phyloP scores from a whole-genome alignment of 2,797 vertebrate species.

The Microtus californicus region DNA sequence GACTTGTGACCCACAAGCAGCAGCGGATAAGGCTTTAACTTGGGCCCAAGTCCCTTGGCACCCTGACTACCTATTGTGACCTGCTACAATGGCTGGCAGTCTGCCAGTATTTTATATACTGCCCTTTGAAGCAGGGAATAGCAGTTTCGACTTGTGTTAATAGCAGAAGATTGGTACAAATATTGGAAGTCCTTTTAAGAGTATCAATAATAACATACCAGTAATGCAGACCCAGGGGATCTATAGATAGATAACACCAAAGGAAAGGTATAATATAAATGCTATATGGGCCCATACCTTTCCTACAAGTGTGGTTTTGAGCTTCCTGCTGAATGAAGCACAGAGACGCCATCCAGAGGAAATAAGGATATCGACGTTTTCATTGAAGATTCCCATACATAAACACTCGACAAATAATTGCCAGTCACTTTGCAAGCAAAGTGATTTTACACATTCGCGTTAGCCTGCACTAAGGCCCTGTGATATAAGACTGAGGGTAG shows the following conservation, averaged over 20 bases:
- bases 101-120: constrained; percentile 7
- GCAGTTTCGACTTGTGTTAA: constrained; percentile 29
- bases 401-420: constrained; percentile 29
- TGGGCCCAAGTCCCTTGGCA: constrained; percentile 16
- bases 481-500: constrained; percentile 14
- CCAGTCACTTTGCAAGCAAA: neutral
- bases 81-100: neutral
- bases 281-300: neutral
- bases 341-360: neutral
- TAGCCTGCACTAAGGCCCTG: neutral
- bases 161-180: neutral
- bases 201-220: constrained; percentile 36
- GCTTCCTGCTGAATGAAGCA: neutral
- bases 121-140: constrained; percentile 22
- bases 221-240: constrained; percentile 45
- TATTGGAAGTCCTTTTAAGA: constrained; percentile 40
- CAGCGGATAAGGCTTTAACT: neutral
- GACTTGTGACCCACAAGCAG: neutral
- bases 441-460: neutral
- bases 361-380: neutral
- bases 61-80: neutral
- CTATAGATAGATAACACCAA: constrained; percentile 1
- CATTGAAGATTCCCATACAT: neutral
- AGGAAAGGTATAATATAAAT: neutral
- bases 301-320: constrained; percentile 51